These are phyloP conservation scores for Eublepharis macularius DNA, from an alignment of 2,113 vertebrate genomes.

Conservation along the genomic window DNA sequence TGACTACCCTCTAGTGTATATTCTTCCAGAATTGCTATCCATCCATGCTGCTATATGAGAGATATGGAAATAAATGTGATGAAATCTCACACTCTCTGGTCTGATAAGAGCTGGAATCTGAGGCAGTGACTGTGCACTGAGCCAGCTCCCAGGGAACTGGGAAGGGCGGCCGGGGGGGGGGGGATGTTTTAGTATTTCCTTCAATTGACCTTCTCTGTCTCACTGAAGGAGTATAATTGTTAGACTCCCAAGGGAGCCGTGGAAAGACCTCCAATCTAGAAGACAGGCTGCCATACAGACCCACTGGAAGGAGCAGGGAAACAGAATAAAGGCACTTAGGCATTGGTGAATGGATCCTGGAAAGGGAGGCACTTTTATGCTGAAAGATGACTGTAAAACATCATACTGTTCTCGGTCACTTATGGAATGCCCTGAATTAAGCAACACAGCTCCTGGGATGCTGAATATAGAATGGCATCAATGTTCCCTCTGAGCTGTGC, in stretches of 20 bases:
- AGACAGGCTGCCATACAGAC: not conserved
- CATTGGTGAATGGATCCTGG: not conserved
- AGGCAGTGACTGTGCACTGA: not conserved
- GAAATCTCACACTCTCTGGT: constrained; percentile 47
- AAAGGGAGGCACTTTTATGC: not conserved
- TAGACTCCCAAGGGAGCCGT: not conserved
- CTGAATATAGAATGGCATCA: not conserved
- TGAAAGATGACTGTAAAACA: not conserved
- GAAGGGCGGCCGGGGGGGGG: not conserved
- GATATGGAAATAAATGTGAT: constrained; percentile 37
- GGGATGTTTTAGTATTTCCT: not conserved
- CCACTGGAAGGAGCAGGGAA: constrained; percentile 15
- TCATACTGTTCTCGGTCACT: not conserved
- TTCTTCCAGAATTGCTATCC: constrained; percentile 51
- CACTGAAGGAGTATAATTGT: not conserved
- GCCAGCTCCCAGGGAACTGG: not conserved
- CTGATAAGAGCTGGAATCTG: constrained; percentile 35
- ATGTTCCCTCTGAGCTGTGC: too few species aligned
- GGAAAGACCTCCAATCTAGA: constrained; percentile 2
- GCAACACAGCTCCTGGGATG: not conserved
- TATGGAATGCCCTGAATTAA: too few species aligned
- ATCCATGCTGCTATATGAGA: constrained; percentile 38
- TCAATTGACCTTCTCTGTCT: not conserved
- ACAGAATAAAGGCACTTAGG: constrained; percentile 2
- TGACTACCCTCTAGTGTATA: constrained; percentile 66